Base-by-base conservation (phyloP, 1,140 invertebrate genomes). In the Pentalonia nigronervosa region DNA sequence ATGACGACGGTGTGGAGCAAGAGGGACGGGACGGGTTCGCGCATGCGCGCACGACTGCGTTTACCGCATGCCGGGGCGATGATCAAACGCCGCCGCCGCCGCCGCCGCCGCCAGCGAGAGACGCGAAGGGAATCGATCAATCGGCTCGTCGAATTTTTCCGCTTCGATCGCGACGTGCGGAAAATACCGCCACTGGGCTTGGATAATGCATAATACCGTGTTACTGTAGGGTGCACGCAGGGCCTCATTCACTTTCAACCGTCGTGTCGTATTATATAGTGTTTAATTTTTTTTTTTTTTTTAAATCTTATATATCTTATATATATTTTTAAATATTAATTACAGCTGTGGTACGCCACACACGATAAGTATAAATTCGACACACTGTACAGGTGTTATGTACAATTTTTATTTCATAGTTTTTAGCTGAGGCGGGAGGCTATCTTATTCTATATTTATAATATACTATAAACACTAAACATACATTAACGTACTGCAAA, bases 81-180 rank as follows among this genome's bases (percentile, higher is more conserved):
- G 81, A 83, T 83, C 81, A 83, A 83, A 83, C 36, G 81, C 81
- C 81, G 34, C 81, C 34, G 34, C 21, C 34, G 20, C 20, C 20
- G 81, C 81, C 81, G 34, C 81, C 34, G 34, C 21, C 34, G 20
- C 20, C 20, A 0, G 34, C 20, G 34, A 11, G 81, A 83, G 81
- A 83, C 81, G 81, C 81, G 81, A 83, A 41, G 36, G 81, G 81
- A 83, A 83, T 83, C 81, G 81, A 83, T 83, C 81, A 83, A 83
- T 83, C 81, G 81, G 81, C 34, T 34, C 21, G 34, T 34, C 36
- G 20, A 20, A 34, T 83, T 83, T 83, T 41, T 34, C 81, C 81
- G 81, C 81, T 83, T 83, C 36, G 81, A 83, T 83, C 81, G 81
- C 36, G 81, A 41, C 81, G 81, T 76, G 60, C 30, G 60, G 14